These are phyloP conservation scores for Onychostoma macrolepis DNA, from an alignment of 2,113 vertebrate species.

Conservation along the genomic window DNA sequence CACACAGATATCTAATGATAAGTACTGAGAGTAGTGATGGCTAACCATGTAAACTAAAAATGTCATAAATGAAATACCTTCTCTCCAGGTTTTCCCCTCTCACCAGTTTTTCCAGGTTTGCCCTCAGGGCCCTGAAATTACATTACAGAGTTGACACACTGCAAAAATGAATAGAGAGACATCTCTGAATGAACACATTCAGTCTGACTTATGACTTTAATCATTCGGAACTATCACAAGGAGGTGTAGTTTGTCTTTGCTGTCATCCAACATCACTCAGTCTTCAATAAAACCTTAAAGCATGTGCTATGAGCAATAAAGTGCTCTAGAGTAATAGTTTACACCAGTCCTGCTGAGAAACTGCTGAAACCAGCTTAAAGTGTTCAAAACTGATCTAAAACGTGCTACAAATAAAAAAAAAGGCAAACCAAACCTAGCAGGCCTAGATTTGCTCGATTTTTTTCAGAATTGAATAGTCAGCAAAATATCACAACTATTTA, in stretches of 20 bases:
- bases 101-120: slow-evolving; percentile 88
- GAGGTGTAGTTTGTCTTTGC: background rate
- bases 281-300: background rate
- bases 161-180: background rate
- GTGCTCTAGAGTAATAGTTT: background rate
- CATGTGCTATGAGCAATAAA: background rate
- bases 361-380: background rate
- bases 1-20: slow-evolving; percentile 2
- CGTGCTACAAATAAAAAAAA: too few species aligned
- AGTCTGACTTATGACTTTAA: background rate
- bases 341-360: background rate
- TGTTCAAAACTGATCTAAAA: background rate
- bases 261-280: background rate
- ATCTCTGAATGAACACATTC: background rate
- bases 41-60: slow-evolving; percentile 7
- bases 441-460: background rate
- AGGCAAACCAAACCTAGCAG: background rate
- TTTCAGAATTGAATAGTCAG: background rate
- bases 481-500: background rate
- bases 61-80: slow-evolving; percentile 77
- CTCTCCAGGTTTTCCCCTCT: slow-evolving; percentile 86
- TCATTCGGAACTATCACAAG: background rate
- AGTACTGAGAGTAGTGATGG: background rate
- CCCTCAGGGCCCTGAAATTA: slow-evolving; percentile 89
- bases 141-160: slow-evolving; percentile 10